These are phyloP conservation scores for Psittacara wagleri DNA, from an alignment of 2,113 vertebrate species.

Conservation along the genomic window DNA sequence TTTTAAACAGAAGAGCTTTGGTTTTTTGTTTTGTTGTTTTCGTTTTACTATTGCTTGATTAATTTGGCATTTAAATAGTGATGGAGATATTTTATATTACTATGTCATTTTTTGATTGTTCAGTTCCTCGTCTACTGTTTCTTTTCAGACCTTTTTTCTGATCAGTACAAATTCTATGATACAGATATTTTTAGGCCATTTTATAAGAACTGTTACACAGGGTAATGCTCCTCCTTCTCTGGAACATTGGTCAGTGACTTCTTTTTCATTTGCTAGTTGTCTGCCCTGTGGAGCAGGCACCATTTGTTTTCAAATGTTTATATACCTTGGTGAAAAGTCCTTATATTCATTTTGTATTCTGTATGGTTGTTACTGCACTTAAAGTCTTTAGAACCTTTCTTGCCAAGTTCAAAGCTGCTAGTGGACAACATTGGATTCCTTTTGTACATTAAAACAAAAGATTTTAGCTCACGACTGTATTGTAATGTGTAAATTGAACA, in stretches of 20 bases:
- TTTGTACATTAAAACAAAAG: conserved; percentile 86
- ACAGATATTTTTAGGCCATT: conserved; percentile 76
- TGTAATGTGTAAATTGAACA: conserved; percentile 88
- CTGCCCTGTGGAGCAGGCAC: conserved; percentile 85
- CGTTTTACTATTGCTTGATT: conserved; percentile 80
- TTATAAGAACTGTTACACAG: conserved; percentile 73
- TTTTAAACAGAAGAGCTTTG: conserved; percentile 78
- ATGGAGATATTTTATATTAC: conserved; percentile 79
- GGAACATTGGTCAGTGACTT: conserved; percentile 77
- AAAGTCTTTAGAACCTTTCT: conserved; percentile 74
- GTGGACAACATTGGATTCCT: conserved; percentile 79
- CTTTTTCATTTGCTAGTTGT: conserved; percentile 71
- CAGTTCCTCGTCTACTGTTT: conserved; percentile 76
- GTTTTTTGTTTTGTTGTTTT: conserved; percentile 42
- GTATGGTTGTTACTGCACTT: conserved; percentile 76
- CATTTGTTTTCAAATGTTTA: conserved; percentile 75
- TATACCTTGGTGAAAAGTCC: conserved; percentile 72
- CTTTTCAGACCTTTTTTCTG: conserved; percentile 59
- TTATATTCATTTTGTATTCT: conserved; percentile 72
- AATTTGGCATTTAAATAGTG: conserved; percentile 81
- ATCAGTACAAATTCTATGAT: conserved; percentile 68
- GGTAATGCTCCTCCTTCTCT: conserved; percentile 75
- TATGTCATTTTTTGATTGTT: conserved; percentile 75
- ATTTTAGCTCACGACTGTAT: conserved; percentile 79
- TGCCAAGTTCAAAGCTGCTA: conserved; percentile 90